Conservation (phyloP, 2,113 vertebrate species). For the Atrichornis clamosus region DNA sequence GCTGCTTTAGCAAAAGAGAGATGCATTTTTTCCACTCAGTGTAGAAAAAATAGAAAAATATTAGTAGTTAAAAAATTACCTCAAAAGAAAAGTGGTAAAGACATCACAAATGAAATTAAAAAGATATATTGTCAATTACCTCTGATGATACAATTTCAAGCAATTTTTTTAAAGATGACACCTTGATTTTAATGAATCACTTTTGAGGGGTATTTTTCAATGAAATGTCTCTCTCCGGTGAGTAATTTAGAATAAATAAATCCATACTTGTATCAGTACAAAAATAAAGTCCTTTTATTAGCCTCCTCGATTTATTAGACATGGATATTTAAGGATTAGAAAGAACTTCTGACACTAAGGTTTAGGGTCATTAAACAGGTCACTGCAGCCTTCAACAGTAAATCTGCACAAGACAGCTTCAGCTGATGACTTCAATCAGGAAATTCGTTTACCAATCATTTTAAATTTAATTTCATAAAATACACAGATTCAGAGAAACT, state of each 20-base stretch:
- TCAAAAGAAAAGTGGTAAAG: neutral
- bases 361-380: slow-evolving; percentile 81
- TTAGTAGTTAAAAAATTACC: neutral
- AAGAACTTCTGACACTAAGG: slow-evolving; percentile 76
- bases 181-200: slow-evolving; percentile 66
- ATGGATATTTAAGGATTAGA: slow-evolving; percentile 76
- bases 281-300: slow-evolving; percentile 71
- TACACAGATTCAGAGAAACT: neutral
- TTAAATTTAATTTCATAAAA: neutral
- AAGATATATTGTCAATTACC: slow-evolving; percentile 51
- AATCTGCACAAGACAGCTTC: slow-evolving; percentile 60
- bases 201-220: slow-evolving; percentile 68
- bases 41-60: neutral
- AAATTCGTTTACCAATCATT: slow-evolving; percentile 47
- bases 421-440: slow-evolving; percentile 59
- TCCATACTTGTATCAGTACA: slow-evolving; percentile 77
- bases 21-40: neutral
- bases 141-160: slow-evolving; percentile 38
- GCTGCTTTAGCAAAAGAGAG: neutral
- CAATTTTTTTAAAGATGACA: slow-evolving; percentile 64
- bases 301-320: slow-evolving; percentile 74
- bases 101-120: slow-evolving; percentile 1
- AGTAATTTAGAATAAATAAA: slow-evolving; percentile 81
- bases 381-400: slow-evolving; percentile 65
- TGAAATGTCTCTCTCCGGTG: slow-evolving; percentile 74